Evolutionary conservation across 2,888 invertebrate genomes (phyloP).

Genomic region (Drosophila diplacantha): DNA sequence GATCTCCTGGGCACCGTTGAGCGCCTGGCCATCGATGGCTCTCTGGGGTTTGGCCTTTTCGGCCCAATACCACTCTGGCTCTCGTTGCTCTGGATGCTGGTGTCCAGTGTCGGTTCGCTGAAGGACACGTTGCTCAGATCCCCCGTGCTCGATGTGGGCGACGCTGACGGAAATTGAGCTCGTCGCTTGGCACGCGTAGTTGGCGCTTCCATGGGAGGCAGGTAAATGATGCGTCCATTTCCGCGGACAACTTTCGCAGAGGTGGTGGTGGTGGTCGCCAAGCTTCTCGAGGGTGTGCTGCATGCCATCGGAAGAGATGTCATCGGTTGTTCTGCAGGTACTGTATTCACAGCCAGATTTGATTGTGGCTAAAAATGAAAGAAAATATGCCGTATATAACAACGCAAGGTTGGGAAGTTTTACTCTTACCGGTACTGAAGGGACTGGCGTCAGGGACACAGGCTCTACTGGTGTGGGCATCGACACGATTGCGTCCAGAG

Average conservation of each 20-base stretch:
- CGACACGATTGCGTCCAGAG: conserved; percentile 38
- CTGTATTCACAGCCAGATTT: background rate
- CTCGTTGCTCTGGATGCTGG: conserved; percentile 52
- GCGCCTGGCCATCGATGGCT: conserved; percentile 44
- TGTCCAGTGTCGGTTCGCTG: conserved; percentile 52
- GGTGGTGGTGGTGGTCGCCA: conserved; percentile 1
- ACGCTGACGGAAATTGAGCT: conserved; percentile 77
- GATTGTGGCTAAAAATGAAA: conserved; percentile 7
- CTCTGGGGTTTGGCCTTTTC: conserved; percentile 58
- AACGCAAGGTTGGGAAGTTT: background rate
- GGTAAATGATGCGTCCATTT: conserved; percentile 86
- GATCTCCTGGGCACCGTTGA: conserved; percentile 45
- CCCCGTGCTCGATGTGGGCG: conserved; percentile 26
- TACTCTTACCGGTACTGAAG: background rate
- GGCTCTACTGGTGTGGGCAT: conserved; percentile 32
- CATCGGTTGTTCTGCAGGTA: conserved; percentile 11
- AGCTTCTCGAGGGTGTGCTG: conserved; percentile 48
- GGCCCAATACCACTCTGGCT: conserved; percentile 25
- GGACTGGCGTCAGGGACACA: conserved; percentile 14
- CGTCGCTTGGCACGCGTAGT: conserved; percentile 86
- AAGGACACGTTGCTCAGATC: conserved; percentile 41
- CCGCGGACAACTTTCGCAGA: conserved; percentile 84
- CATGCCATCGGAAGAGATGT: conserved; percentile 46
- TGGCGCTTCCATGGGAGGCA: conserved; percentile 90
- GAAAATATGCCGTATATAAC: background rate